Evolutionary conservation across 2,113 vertebrate genomes (phyloP), one percentile per base, ranked within the genome.

Genomic region (Pholis gunnellus): DNA sequence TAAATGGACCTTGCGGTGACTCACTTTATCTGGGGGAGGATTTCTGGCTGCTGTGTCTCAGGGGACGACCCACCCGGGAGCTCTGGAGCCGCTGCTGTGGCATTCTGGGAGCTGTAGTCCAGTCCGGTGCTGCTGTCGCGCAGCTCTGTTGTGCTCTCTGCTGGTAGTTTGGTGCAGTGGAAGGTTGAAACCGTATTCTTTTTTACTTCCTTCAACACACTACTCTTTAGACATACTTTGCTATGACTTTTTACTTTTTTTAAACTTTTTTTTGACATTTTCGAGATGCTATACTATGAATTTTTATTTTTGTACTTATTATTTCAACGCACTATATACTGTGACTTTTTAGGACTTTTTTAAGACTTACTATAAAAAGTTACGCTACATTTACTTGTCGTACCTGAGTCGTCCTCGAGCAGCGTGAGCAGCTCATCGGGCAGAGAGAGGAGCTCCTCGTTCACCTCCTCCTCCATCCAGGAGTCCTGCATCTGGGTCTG

Each of bases 1-100:
- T 25, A 48, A 15, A 31, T 27, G 27, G 17, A 29, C 6, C 56
- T 14, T 1, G 15, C 29, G 18, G 60, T 9, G 38, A 36, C 70
- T 6, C 93, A 98, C 97, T 96, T 95, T 25, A 98, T 84, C 82
- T 96, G 95, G 68, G 96, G 97, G 70, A 96, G 90, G 81, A 96
- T 95, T 77, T 94, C 95, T 78, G 95, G 96, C 71, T 92, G 1
- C 13, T 44, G 15, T 22, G 6, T 89, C 52, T 92, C 84, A 11
- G 95, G 89, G 14, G 46, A 50, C 46, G 46, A 18, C 17, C 46
- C 46, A 2, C 20, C 50, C 6, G 52, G 25, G 14, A 15, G 3
- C 25, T 29, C 1, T 34, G 34, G 34, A 4, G 20, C n/a, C 4
- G 1, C 4, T 50, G 66, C 57, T 42, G 84, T 46, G 25, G 66